Base-by-base conservation (phyloP, 2,888 invertebrate species). In the Strigamia crassipes region DNA sequence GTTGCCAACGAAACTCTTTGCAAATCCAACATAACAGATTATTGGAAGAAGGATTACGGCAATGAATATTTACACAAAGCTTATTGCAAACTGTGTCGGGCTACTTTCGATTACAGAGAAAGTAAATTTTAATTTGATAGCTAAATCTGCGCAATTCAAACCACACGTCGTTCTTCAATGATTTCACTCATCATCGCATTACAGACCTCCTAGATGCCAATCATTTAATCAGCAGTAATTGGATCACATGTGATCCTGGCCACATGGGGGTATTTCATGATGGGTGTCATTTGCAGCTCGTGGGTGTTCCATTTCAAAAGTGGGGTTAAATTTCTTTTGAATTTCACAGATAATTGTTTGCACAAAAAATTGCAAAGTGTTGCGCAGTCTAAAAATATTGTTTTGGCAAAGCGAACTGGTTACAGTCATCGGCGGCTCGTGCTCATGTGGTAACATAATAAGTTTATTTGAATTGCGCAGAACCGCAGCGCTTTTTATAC, bases 181-280 rank as follows among this genome's bases (percentile, higher is more conserved):
- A 51, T 51, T 18, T 51, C 51, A 51, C 51, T 51, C 51, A 51
- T 51, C 51, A 18, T 51, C 51, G 51, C 51, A 51, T 51, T 51
- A 51, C 51, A 18, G 18, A 51, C 51, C 51, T 51, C 15, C 51
- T 51, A 15, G 51, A 51, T 51, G 51, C 51, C 51, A 51, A 51
- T 51, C 51, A 51, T 51, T 51, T 51, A 51, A 51, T 51, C 51
- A 51, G 51, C 51, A 13, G 15, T 51, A 51, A 51, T 51, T 51
- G 51, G 51, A 51, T 51, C 51, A 18, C 51, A 51, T 51, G 51
- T 51, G 51, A 51, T 51, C 51, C 51, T 18, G 51, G 51, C 51
- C 51, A 51, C 51, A 51, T 51, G 51, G 51, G 51, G 51, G 51
- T 51, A 51, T 51, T 51, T 51, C 51, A 51, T 51, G 51, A 51